Evolutionary conservation across 2,888 invertebrate species (phyloP), one percentile per base, ranked within the genome.

Genomic region (Dorcus parallelipipedus): DNA sequence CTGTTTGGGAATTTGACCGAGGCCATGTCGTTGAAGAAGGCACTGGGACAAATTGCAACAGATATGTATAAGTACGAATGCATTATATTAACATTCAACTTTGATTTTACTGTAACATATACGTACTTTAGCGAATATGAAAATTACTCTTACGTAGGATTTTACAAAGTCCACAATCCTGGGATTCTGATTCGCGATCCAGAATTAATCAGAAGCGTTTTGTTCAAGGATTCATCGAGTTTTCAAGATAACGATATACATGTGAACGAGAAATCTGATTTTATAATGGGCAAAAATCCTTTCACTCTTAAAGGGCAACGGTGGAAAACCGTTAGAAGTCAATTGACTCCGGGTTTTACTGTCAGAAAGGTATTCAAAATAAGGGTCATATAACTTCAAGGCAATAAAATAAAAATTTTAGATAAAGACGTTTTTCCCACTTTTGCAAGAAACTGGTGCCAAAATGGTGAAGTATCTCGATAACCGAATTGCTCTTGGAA

Each of bases 271-370:
- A 70, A 78, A n/a, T 60, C 69, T 0, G 83, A 84, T 54, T 80
- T 78, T 0, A 62, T 84, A 4, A 66, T 79, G 7, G 75, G 76
- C 3, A 74, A 77, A 49, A 80, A 81, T 71, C 80, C 81, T 0
- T 81, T 84, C 59, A 60, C 73, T 0, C 60, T 82, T 20, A 76
- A 73, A 5, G 80, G 81, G 1, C 73, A 78, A 14, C 68, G 76
- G 61, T 82, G 84, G 84, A 81, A 81, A 58, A 71, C 73, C 1
- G 69, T 79, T 2, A 74, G 84, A 9, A 69, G 75, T 1, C 79
- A 80, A 60, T 64, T 84, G 10, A 80, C 82, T 2, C 75, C 82
- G 0, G 80, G 80, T 2, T 77, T 84, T 17, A 82, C 83, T 0
- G 71, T 75, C 9, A 78, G 77, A 33, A 80, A 82, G 55, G 79